Evolutionary conservation across 2,888 invertebrate genomes (phyloP).

Genomic region (Arctia plantaginis): DNA sequence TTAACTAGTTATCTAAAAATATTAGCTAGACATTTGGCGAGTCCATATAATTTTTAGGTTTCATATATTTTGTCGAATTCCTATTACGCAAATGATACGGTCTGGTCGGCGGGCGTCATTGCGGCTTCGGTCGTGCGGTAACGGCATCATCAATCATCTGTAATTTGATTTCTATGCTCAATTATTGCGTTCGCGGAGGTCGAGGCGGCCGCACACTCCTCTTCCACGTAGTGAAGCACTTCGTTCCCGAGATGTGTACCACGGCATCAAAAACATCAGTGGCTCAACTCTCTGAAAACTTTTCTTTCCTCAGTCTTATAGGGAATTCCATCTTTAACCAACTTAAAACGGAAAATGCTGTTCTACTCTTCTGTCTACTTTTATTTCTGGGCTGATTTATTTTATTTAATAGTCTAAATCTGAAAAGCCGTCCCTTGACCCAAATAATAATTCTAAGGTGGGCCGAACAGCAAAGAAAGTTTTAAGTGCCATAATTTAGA

Average conservation of each 20-base stretch:
- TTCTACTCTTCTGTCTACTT: neutral
- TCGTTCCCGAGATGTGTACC: conserved; percentile 59
- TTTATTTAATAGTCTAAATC: neutral
- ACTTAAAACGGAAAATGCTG: neutral
- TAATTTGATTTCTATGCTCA: conserved; percentile 87
- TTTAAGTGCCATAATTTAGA: neutral
- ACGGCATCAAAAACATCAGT: conserved; percentile 53
- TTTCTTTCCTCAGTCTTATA: conserved; percentile 5
- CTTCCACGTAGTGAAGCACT: conserved; percentile 68
- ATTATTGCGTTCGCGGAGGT: conserved; percentile 86
- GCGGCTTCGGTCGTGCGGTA: conserved; percentile 83
- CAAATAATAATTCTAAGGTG: neutral
- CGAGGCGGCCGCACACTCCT: conserved; percentile 73
- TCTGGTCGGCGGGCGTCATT: conserved; percentile 77
- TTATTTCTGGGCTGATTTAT: neutral
- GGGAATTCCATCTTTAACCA: neutral
- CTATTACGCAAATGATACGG: conserved; percentile 82
- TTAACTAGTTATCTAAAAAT: neutral
- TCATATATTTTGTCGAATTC: conserved; percentile 74
- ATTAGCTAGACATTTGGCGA: neutral
- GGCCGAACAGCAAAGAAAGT: neutral
- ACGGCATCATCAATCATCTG: conserved; percentile 86
- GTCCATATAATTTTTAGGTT: conserved; percentile 22
- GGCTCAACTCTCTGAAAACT: conserved; percentile 25
- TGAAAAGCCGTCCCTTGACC: neutral